A percentile compares a stretch with the other conserved stretches of the same genome.
Conservation (phyloP, 2,113 vertebrate genomes). For the Sinocyclocheilus maitianheensis region DNA sequence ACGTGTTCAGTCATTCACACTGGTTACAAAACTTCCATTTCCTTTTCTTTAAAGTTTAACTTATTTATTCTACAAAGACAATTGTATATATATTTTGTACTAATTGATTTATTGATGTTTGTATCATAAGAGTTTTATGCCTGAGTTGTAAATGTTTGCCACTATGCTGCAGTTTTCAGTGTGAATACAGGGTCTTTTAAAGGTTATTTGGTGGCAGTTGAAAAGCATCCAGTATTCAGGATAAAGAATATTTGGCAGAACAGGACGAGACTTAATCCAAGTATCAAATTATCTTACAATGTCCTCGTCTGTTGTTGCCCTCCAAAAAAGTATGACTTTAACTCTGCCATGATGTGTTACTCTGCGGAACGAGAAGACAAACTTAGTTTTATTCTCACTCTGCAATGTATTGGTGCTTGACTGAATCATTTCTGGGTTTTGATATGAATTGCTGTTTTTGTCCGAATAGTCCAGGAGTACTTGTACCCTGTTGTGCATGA, state of each 20-base stretch:
- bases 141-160: neutral
- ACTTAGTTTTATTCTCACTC: neutral
- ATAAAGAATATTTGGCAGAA: neutral
- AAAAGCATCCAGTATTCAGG: neutral
- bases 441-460: neutral
- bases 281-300: neutral
- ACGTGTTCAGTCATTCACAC: conserved; percentile 13
- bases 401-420: neutral
- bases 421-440: neutral
- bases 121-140: conserved; percentile 72
- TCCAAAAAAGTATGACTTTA: neutral
- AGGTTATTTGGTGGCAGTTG: neutral
- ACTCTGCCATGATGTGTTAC: neutral
- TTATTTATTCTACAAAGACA: conserved; percentile 81
- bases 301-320: neutral
- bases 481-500: conserved; percentile 48
- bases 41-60: conserved; percentile 75
- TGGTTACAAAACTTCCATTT: conserved; percentile 57
- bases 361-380: neutral
- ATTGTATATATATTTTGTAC: conserved; percentile 86
- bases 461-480: conserved; percentile 35
- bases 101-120: conserved; percentile 86
- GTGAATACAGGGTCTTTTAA: neutral
- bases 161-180: neutral
- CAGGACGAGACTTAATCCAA: neutral